These are phyloP conservation scores for Crematogaster levior DNA, from an alignment of 2,888 invertebrate genomes.

Conservation along the genomic window DNA sequence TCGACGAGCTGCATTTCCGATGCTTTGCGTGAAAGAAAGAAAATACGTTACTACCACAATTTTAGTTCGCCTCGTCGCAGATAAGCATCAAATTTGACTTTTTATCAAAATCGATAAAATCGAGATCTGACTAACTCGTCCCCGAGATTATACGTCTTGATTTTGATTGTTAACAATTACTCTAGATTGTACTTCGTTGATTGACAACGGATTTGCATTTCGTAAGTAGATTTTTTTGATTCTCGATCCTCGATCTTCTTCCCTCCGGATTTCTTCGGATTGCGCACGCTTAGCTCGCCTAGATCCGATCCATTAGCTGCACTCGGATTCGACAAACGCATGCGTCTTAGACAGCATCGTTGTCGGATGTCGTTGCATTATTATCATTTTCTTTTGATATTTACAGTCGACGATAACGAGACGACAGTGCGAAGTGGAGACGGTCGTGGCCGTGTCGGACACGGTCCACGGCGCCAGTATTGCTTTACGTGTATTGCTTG, in stretches of 20 bases:
- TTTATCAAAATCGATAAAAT: not conserved
- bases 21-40: not conserved
- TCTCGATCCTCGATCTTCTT: not conserved
- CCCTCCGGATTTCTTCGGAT: not conserved
- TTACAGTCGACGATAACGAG: not conserved
- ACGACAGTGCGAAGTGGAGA: not conserved
- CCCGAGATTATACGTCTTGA: not conserved
- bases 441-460: not conserved
- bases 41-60: not conserved
- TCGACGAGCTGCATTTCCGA: not conserved
- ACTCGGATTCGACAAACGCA: not conserved
- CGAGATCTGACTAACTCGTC: not conserved
- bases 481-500: slow-evolving; percentile 34
- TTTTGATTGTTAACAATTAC: slow-evolving; percentile 7
- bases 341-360: not conserved
- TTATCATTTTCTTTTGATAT: not conserved
- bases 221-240: not conserved
- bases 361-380: not conserved
- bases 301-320: slow-evolving; percentile 1
- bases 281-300: slow-evolving; percentile 8
- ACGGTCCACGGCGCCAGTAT: slow-evolving; percentile 32
- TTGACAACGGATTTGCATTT: not conserved
- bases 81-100: not conserved
- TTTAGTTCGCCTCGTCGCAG: not conserved
- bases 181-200: slow-evolving; percentile 15